Evolutionary conservation across 53 echinoderm and acorn worm genomes (phyloP), one percentile per base, ranked within the genome.

Genomic region (Echinarachnius parma): DNA sequence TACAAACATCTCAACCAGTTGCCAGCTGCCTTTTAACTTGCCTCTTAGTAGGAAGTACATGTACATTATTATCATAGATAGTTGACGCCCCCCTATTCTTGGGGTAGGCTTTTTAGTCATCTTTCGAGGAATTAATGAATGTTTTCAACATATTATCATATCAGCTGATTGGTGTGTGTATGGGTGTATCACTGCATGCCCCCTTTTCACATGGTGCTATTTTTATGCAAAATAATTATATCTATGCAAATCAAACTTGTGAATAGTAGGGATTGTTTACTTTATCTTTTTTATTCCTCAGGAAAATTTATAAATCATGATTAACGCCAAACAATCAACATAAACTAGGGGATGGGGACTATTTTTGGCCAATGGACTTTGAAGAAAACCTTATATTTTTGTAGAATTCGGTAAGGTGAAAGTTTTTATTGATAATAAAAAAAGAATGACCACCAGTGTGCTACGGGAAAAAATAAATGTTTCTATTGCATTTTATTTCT

Each of bases 301-400:
- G 74, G 74, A 72, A 72, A 56, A 57, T 56, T 56, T 57, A 56
- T 72, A 55, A 72, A 57, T 39, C 57, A 37, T 56, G 57, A 56
- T 44, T 68, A n/a, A n/a, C 52, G 39, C 57, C 74, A 72, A 32
- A 5, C 58, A 48, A 56, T 5, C 24, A 55, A n/a, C n/a, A n/a
- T n/a, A n/a, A n/a, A n/a, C n/a, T n/a, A n/a, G n/a, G n/a, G n/a
- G n/a, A n/a, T n/a, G n/a, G n/a, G n/a, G n/a, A n/a, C n/a, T n/a
- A n/a, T n/a, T n/a, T n/a, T n/a, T n/a, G n/a, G n/a, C n/a, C n/a
- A n/a, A n/a, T n/a, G n/a, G 74, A 72, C 74, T 57, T 37, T 72
- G 57, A 72, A 72, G 74, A 26, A 72, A n/a, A 20, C 74, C 74
- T 72, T 56, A 72, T 72, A 72, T 72, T 72, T 72, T 72, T 72